Percentiles rank a stretch among this genome's conserved stretches.
Conservation (phyloP, 2,113 vertebrate genomes). For the Phrynocephalus versicolor region DNA sequence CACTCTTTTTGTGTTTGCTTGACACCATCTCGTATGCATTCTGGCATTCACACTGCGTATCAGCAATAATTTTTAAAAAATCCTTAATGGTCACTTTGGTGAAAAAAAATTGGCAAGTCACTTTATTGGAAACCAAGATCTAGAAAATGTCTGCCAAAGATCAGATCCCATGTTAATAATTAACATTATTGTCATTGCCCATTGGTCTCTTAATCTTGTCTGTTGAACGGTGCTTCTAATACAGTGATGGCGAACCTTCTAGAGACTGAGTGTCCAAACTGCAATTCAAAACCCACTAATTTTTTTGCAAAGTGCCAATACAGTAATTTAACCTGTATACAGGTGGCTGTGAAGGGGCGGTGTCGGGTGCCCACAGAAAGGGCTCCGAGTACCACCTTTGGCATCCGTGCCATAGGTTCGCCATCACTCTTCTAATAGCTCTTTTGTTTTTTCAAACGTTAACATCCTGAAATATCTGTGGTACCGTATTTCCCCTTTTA, state of each 20-base stretch:
- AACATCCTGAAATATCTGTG: neutral
- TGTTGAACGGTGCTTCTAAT: neutral
- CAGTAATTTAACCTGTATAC: too few relatives aligned
- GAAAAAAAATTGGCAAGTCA: neutral
- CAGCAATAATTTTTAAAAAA: neutral
- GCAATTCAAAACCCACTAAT: too few relatives aligned
- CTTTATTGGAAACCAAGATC: neutral
- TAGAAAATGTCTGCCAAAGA: neutral
- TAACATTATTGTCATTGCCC: neutral
- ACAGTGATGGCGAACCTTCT: too few relatives aligned
- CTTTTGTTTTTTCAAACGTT: neutral
- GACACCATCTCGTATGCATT: neutral
- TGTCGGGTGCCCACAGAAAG: too few relatives aligned
- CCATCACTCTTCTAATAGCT: neutral
- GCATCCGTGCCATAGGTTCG: too few relatives aligned
- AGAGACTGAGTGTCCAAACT: too few relatives aligned
- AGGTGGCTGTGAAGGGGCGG: too few relatives aligned
- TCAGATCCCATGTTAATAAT: too few relatives aligned
- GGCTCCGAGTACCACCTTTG: too few relatives aligned
- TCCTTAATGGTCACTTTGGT: neutral
- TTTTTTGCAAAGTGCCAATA: too few relatives aligned
- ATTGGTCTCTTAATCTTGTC: neutral
- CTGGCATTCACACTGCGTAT: neutral
- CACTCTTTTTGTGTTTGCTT: neutral
- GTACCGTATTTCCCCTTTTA: too few relatives aligned